Percentiles rank a stretch among this genome's conserved stretches.
phyloP scores from a whole-genome alignment of 2,113 vertebrate genomes.

The Ophthalmolycus amberensis region DNA sequence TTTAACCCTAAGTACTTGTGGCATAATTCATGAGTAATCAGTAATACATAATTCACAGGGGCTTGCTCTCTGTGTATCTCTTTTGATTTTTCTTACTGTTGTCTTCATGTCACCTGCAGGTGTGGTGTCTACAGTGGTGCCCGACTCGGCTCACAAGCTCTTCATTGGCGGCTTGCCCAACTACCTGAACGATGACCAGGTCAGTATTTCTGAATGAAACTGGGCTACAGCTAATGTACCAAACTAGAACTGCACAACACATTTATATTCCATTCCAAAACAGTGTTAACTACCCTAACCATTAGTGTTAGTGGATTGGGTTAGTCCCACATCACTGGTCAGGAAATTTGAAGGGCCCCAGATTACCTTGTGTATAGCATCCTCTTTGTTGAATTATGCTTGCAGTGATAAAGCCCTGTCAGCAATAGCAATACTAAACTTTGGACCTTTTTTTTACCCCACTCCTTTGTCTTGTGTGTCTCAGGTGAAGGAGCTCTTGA shows the following conservation, averaged over 20 bases:
- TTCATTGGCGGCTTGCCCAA: constrained; percentile 93
- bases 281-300: background rate
- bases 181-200: constrained; percentile 95
- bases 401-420: background rate
- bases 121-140: constrained; percentile 94
- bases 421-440: background rate
- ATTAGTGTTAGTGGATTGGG: background rate
- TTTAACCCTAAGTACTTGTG: constrained; percentile 74
- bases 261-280: background rate
- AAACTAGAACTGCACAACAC: background rate
- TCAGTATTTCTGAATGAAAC: constrained; percentile 60
- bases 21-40: constrained; percentile 64
- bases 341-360: background rate
- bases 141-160: constrained; percentile 93
- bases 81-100: constrained; percentile 16
- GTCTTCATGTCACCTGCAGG: constrained; percentile 74
- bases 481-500: constrained; percentile 93
- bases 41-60: constrained; percentile 4
- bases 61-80: background rate
- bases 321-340: background rate
- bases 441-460: background rate
- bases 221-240: background rate
- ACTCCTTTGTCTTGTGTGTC: constrained; percentile 16
- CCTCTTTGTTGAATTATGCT: background rate
- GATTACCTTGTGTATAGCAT: background rate